Percentiles rank a stretch among this genome's conserved stretches.
phyloP scores from a whole-genome alignment of 2,797 vertebrate genomes.

The Micrastur ruficollis region DNA sequence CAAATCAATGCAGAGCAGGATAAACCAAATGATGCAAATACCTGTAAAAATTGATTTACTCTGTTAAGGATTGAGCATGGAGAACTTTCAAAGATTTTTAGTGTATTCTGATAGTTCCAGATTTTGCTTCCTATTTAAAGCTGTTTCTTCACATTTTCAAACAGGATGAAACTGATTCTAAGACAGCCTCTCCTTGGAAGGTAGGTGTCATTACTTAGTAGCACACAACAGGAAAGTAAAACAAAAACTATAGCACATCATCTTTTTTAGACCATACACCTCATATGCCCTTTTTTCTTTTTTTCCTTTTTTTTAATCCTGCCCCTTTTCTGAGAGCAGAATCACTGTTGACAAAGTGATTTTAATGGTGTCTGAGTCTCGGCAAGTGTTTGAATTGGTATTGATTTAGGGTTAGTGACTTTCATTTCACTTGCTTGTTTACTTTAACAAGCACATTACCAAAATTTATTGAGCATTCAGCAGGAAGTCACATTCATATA shows the following conservation, averaged over 20 bases:
- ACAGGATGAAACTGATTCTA: conserved; percentile 93
- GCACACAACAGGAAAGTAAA: not conserved
- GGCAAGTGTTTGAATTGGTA: not conserved
- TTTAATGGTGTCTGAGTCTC: not conserved
- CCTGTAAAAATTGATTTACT: not conserved
- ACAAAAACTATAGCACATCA: not conserved
- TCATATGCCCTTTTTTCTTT: not conserved
- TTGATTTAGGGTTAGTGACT: not conserved
- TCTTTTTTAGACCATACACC: not conserved
- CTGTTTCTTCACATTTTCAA: conserved; percentile 28
- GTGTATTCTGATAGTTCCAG: not conserved
- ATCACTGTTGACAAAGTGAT: not conserved
- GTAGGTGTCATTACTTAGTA: conserved; percentile 69
- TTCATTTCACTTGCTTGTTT: not conserved
- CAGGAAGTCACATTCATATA: not conserved
- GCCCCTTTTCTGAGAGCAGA: too few relatives aligned
- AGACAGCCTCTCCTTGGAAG: conserved; percentile 97
- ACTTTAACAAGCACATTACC: not conserved
- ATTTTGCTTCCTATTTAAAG: not conserved
- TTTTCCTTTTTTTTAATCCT: too few relatives aligned
- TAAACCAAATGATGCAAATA: not conserved
- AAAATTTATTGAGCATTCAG: not conserved
- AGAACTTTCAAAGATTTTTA: not conserved
- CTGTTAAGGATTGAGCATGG: not conserved
- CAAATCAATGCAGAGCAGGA: not conserved